Conservation (phyloP, 2,113 vertebrate genomes). For the Hemibates koningsi region DNA sequence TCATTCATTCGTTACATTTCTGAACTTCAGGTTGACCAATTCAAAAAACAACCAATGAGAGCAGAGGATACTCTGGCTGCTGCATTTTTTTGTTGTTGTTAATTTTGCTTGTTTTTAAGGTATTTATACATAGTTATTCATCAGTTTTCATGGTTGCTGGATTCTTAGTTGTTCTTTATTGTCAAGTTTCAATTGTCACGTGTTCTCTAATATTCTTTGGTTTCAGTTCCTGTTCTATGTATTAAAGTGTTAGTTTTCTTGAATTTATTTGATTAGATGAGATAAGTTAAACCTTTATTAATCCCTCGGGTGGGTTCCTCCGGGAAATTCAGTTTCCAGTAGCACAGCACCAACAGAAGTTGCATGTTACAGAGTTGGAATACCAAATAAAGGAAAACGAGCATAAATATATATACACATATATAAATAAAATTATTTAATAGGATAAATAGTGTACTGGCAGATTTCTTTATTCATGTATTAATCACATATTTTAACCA, state of each 20-base stretch:
- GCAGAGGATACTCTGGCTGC: background rate
- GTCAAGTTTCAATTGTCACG: no score
- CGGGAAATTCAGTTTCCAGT: accelerated
- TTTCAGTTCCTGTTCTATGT: background rate
- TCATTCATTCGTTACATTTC: background rate
- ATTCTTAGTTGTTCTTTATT: background rate
- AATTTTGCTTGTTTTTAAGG: background rate
- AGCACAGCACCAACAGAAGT: background rate
- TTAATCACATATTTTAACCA: background rate
- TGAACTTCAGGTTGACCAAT: background rate
- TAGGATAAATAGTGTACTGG: background rate
- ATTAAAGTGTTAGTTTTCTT: background rate
- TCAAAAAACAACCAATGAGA: background rate
- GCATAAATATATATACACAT: background rate
- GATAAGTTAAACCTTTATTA: background rate
- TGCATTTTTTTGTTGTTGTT: background rate
- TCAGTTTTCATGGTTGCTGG: background rate
- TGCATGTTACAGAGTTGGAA: background rate
- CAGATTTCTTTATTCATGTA: background rate
- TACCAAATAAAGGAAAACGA: background rate
- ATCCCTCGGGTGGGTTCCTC: accelerated
- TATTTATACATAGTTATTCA: background rate
- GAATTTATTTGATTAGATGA: background rate
- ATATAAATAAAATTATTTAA: background rate
- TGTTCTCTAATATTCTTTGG: background rate